Evolutionary conservation across 2,113 vertebrate species (phyloP), one percentile per base, ranked within the genome.

Genomic region (Tyrannus savana): DNA sequence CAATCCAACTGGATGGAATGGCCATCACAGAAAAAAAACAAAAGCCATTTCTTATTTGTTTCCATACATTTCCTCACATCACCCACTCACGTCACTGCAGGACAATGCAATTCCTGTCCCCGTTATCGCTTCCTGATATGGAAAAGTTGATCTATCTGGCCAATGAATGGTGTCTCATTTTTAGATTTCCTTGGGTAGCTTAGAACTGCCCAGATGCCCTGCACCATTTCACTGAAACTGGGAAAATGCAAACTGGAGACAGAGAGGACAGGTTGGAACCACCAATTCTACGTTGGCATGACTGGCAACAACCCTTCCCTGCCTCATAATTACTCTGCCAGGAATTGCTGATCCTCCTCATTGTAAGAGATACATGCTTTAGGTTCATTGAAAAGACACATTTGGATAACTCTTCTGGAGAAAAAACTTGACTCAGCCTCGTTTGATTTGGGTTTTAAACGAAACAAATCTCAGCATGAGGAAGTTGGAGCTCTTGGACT

Each of bases 141-240:
- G 97, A 98, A 98, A 98, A 96, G 96, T 75, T 96, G 95, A 95
- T 93, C 93, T 84, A 56, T 82, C 77, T 87, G 92, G 95, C 95
- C 95, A 93, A 75, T 85, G 59, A 95, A 95, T 87, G 66, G 52
- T 55, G 84, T 27, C 89, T 94, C 91, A 82, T 95, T 97, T 95
- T 97, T 87, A 97, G 92, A 94, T 97, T 96, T 97, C 97, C 93
- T 97, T 87, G 47, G 73, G 75, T 72, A 73, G 83, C 88, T 89
- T 87, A 77, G 64, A 71, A 68, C 90, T 91, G 74, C 80, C 90
- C 96, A 97, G 96, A 96, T 94, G 94, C 92, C 90, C 95, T 4
- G 47, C 72, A 82, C 84, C 42, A 3, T 96, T 94, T 84, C 94
- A 78, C 64, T 66, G 93, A 88, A 91, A 95, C 93, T 84, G 93